Evolutionary conservation across 2,113 vertebrate species (phyloP), one percentile per base, ranked within the genome.

Genomic region (Dendrocopos noguchii): DNA sequence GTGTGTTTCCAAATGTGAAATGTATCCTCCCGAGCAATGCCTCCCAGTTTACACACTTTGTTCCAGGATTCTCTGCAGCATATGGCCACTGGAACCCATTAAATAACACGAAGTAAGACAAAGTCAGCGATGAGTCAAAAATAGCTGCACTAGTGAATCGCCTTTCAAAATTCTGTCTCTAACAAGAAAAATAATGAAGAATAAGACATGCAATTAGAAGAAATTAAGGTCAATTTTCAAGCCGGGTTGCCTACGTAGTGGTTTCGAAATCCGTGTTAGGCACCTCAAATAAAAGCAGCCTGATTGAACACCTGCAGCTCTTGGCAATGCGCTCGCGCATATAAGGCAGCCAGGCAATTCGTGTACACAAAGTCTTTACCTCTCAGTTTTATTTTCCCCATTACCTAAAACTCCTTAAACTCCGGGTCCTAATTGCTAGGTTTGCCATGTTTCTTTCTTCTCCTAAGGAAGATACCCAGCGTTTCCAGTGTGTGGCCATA

Each of bases 221-320:
- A 95, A 96, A 96, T 96, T 96, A 96, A 93, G 85, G 90, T 95
- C 89, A 96, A 96, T 96, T 96, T 96, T 95, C 93, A 93, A 93
- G 87, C 91, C 87, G 19, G 85, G 90, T 95, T 96, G 94, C 91
- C 93, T 91, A 74, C 5, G 12, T 80, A 77, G 82, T 88, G 73
- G 80, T 91, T 96, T 94, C 4, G 0, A 96, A 94, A 93, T 88
- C 80, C 73, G 84, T 0, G 50, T 86, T 80, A 90, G 91, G 94
- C 87, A 95, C 84, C 96, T 94, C 90, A 93, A 95, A 96, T 94
- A 96, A 96, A 96, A 94, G 95, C 91, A 80, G 80, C 42, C 93
- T 96, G 93, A 95, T 81, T 95, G 94, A 96, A 86, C 91, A 96
- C 93, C 94, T 96, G 95, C 96, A 95, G 96, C 82, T 96, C 88